Conservation (phyloP, 2,888 invertebrate species). For the Aquatica leii region DNA sequence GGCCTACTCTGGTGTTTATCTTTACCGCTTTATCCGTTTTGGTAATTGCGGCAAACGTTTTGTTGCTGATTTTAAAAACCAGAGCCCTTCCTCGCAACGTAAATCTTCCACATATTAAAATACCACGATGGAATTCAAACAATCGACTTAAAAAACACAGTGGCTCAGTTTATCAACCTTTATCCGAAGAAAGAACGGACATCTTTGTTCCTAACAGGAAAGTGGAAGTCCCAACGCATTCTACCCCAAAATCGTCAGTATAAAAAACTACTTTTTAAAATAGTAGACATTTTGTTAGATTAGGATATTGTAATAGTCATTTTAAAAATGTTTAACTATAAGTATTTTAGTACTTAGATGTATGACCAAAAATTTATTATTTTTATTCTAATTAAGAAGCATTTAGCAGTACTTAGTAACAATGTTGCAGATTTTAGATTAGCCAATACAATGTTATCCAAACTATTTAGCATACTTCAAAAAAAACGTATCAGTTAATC, state of each 20-base stretch:
- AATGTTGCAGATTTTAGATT: too few species aligned
- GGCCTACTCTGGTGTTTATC: conserved; percentile 68
- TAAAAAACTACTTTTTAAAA: background rate
- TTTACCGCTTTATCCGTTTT: conserved; percentile 66
- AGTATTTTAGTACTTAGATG: too few species aligned
- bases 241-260: background rate
- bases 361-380: too few species aligned
- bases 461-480: too few species aligned
- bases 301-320: too few species aligned
- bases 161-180: conserved; percentile 78
- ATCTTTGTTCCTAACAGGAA: background rate
- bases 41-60: conserved; percentile 60
- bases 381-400: too few species aligned
- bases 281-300: too few species aligned
- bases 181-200: conserved; percentile 72
- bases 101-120: conserved; percentile 55
- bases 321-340: too few species aligned
- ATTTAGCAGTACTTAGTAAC: too few species aligned
- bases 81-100: conserved; percentile 51
- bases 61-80: conserved; percentile 53
- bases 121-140: conserved; percentile 53
- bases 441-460: too few species aligned
- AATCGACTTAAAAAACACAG: conserved; percentile 72
- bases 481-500: too few species aligned
- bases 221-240: background rate